Evolutionary conservation across 2,113 vertebrate genomes (phyloP), one percentile per base, ranked within the genome.

Genomic region (Nibea albiflora): DNA sequence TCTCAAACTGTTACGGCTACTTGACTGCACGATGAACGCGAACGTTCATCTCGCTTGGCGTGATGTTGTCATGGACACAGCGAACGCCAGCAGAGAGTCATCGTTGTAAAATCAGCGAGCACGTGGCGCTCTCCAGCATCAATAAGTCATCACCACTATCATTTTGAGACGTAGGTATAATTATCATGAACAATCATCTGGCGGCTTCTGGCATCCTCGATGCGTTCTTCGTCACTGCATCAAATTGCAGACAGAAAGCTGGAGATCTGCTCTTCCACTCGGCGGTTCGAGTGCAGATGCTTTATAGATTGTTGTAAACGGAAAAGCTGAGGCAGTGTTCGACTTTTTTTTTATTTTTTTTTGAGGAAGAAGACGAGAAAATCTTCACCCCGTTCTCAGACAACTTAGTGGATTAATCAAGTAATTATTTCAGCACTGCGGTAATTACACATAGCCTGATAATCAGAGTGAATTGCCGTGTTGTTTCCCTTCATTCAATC

Each of bases 11-110:
- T 80, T 57, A 44, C 26, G 74, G 70, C 56, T 81, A 31, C 77
- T 85, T 83, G 74, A 83, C 22, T 53, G 8, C 15, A 10, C 22
- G 28, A 9, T 31, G 35, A 26, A 64, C 20, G 60, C 2, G 19
- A 39, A 4, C 9, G 39, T 20, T 82, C 75, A 2, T 44, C 15
- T 50, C 5, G 56, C 71, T 64, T 9, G 19, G 64, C 57, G 80
- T 72, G 54, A 22, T 24, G 85, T 76, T 81, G 81, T 81, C 88
- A 88, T 89, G 85, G 86, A 78, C 78, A 83, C 81, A 49, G 67
- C 6, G 14, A 22, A 46, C 19, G 65, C 69, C 35, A 39, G 8
- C 7, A 24, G 35, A 0, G 19, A n/a, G 42, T 44, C 63, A 12
- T 20, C 42, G 28, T 35, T 52, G 35, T 35, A 49, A 56, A 60